Evolutionary conservation across 2,797 vertebrate genomes (phyloP).

Genomic region (Hydrolagus colliei): DNA sequence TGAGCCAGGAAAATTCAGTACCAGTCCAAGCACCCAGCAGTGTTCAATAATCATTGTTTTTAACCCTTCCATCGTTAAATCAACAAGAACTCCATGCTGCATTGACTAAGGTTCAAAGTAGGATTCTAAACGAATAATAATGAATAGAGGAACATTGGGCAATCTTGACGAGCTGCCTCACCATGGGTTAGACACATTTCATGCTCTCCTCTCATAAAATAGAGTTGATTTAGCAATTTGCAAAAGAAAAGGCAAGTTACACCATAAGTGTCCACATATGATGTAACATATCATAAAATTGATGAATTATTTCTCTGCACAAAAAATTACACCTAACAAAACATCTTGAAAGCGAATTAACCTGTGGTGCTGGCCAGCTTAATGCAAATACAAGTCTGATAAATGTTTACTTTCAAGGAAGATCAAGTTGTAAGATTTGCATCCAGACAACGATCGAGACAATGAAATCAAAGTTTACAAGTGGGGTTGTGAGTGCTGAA

Average conservation of each 20-base stretch:
- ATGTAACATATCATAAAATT: background rate
- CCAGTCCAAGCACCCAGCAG: too few relatives aligned
- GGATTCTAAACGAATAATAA: background rate
- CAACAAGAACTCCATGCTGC: background rate
- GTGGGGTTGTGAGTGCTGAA: too few relatives aligned
- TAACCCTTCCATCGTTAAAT: background rate
- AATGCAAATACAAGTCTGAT: too few relatives aligned
- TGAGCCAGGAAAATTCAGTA: background rate
- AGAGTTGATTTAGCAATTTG: background rate
- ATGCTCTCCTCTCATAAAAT: background rate
- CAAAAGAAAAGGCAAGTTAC: background rate
- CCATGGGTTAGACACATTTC: background rate
- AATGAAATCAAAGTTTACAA: too few relatives aligned
- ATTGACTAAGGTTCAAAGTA: background rate
- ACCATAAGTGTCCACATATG: background rate
- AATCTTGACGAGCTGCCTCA: background rate
- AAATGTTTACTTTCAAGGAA: too few relatives aligned
- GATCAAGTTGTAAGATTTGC: too few relatives aligned
- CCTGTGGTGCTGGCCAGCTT: too few relatives aligned
- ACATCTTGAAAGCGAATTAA: too few relatives aligned
- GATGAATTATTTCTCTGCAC: too few relatives aligned
- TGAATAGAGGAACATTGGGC: background rate
- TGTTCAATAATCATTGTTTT: background rate
- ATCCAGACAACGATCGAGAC: too few relatives aligned
- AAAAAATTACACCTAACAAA: too few relatives aligned